Conservation (phyloP, 2,113 vertebrate genomes). For the Chloropsis hardwickii region DNA sequence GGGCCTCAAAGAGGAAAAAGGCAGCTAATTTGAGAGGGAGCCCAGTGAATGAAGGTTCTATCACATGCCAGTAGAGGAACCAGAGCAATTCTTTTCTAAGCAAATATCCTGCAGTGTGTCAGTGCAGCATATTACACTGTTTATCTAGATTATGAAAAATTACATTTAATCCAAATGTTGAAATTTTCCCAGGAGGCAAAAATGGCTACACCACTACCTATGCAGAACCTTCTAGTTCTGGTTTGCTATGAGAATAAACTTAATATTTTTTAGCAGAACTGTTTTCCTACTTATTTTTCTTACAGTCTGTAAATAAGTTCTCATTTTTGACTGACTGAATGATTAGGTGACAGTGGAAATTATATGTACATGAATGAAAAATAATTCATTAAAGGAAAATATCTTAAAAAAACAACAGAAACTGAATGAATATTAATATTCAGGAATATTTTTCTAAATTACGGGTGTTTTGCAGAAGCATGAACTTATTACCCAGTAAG, state of each 20-base stretch:
- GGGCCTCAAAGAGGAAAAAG: not conserved
- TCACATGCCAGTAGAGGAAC: not conserved
- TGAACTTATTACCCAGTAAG: not conserved
- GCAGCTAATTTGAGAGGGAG: not conserved
- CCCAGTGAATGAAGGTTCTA: not conserved
- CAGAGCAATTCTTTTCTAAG: not conserved
- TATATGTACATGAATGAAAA: not conserved
- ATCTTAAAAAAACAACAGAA: not conserved
- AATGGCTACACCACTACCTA: not conserved
- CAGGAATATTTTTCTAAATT: not conserved
- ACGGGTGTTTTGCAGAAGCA: not conserved
- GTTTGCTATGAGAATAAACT: not conserved
- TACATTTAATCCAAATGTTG: not conserved
- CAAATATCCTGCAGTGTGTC: not conserved
- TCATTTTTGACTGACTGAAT: not conserved
- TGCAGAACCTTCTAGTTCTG: not conserved
- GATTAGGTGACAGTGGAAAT: not conserved
- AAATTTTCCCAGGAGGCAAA: not conserved
- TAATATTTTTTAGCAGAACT: not conserved
- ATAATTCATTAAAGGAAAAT: not conserved
- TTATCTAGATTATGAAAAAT: not conserved
- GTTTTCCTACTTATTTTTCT: not conserved
- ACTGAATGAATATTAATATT: not conserved
- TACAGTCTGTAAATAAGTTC: not conserved
- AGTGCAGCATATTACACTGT: not conserved